phyloP scores from a whole-genome alignment of 2,888 invertebrate species.

The Chelonus formosanus region DNA sequence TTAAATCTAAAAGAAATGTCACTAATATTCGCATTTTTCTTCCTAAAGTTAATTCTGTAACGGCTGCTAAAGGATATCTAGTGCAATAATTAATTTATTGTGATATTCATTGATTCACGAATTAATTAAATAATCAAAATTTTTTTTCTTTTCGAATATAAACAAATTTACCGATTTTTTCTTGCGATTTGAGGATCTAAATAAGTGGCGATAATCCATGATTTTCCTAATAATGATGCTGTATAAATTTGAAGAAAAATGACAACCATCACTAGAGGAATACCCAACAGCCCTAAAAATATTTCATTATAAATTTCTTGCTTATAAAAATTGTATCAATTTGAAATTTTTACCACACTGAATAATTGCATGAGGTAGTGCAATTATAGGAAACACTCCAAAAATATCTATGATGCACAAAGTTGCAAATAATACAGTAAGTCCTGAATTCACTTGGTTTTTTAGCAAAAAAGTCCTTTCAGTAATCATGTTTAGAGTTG shows the following conservation, averaged over 20 bases:
- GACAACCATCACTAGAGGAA: slow-evolving; percentile 74
- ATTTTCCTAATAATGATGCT: slow-evolving; percentile 79
- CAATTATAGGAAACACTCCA: slow-evolving; percentile 83
- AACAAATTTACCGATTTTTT: slow-evolving; percentile 67
- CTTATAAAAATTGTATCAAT: too few relatives aligned
- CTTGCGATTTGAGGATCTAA: slow-evolving; percentile 73
- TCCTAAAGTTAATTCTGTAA: slow-evolving; percentile 83
- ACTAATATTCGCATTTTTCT: slow-evolving; percentile 70
- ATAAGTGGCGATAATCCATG: slow-evolving; percentile 82
- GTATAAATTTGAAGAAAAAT: slow-evolving; percentile 82
- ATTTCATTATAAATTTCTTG: slow-evolving; percentile 1
- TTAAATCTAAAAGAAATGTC: slow-evolving; percentile 76
- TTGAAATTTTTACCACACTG: slow-evolving; percentile 72
- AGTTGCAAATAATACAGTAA: slow-evolving; percentile 76
- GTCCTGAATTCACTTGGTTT: slow-evolving; percentile 61
- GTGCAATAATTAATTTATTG: slow-evolving; percentile 35
- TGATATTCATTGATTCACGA: background rate
- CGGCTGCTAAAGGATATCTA: slow-evolving; percentile 85
- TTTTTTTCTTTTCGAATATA: background rate
- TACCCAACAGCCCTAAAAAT: slow-evolving; percentile 73
- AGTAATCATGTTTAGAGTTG: slow-evolving; percentile 48
- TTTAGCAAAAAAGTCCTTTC: slow-evolving; percentile 51
- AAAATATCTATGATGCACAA: slow-evolving; percentile 84
- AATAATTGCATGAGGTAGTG: slow-evolving; percentile 78
- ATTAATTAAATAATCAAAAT: slow-evolving; percentile 2